These are phyloP conservation scores for Elaeidobius kamerunicus DNA, from an alignment of 2,888 invertebrate species.

Conservation along the genomic window DNA sequence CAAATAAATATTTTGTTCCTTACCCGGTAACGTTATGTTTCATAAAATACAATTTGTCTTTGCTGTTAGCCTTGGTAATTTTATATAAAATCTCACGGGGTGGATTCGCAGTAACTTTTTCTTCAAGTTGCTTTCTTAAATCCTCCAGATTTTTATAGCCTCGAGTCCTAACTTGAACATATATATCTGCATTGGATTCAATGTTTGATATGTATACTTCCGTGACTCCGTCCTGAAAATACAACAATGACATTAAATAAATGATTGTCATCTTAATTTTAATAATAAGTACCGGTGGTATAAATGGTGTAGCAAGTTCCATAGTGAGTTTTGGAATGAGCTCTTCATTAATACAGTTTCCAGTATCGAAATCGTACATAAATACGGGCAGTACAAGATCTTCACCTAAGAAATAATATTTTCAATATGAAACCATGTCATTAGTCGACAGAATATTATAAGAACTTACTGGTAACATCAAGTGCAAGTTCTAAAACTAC, in stretches of 20 bases:
- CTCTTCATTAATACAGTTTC: constrained; percentile 41
- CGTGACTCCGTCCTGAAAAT: constrained; percentile 37
- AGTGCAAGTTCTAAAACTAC: constrained; percentile 46
- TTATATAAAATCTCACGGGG: constrained; percentile 24
- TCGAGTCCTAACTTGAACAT: constrained; percentile 47
- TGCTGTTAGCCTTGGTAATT: constrained; percentile 43
- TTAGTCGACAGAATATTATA: no score
- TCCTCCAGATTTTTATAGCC: constrained; percentile 42
- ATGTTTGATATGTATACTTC: constrained; percentile 49
- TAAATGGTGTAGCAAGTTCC: constrained; percentile 39
- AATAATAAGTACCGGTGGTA: constrained; percentile 13
- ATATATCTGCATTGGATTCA: constrained; percentile 48
- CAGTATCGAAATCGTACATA: constrained; percentile 42
- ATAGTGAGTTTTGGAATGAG: constrained; percentile 41
- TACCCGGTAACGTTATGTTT: constrained; percentile 40
- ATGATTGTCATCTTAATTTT: no score
- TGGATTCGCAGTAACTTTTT: constrained; percentile 33
- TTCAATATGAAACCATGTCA: background rate
- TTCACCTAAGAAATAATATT: constrained; percentile 3
- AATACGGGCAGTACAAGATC: constrained; percentile 36
- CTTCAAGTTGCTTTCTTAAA: constrained; percentile 42
- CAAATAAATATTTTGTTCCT: constrained; percentile 43
- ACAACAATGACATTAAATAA: background rate
- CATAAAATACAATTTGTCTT: constrained; percentile 51
- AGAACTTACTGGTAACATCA: constrained; percentile 14